Evolutionary conservation across 2,113 vertebrate genomes (phyloP), one percentile per base, ranked within the genome.

Genomic region (Pampusana beccarii): DNA sequence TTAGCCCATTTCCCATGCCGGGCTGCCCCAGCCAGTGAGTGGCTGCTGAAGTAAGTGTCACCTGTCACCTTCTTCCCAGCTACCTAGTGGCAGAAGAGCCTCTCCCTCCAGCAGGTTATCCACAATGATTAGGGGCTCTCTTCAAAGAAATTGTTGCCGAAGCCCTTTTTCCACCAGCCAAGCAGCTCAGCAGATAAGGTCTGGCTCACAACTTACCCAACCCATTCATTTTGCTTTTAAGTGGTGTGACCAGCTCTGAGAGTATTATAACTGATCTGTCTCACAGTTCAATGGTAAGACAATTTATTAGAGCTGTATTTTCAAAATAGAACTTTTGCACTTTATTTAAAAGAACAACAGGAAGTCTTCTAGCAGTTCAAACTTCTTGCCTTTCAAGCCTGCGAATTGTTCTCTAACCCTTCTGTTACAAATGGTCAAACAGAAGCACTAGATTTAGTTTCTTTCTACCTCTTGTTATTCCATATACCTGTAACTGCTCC

Each of bases 141-240:
- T 86, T 89, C 92, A 86, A 90, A 84, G 19, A 67, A 36, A 11
- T 42, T 24, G 13, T 60, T 86, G 48, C 36, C 2, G 7, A 81
- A 94, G 29, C 33, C 10, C 24, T 81, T 93, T 93, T 78, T 77
- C 57, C 53, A 77, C n/a, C 16, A 34, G n/a, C 33, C 28, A 62
- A 73, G 50, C 4, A 62, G 7, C 58, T 83, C 56, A 80, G 16
- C 28, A 74, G 46, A 71, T 81, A 67, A 50, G 14, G 56, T 25
- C 60, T 73, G 66, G 77, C 64, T 92, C 46, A 28, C 42, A 57
- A 40, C 20, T 54, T 33, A 46, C 21, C 60, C 64, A 86, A 26
- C 16, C 11, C 42, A 50, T 53, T 93, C 46, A 42, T 73, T 95
- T 88, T 80, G 36, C 75, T 88, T 92, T 83, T 62, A 86, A 54